Evolutionary conservation across 2,888 invertebrate genomes (phyloP), one percentile per base, ranked within the genome.

Genomic region (Drosophila buzzatii): DNA sequence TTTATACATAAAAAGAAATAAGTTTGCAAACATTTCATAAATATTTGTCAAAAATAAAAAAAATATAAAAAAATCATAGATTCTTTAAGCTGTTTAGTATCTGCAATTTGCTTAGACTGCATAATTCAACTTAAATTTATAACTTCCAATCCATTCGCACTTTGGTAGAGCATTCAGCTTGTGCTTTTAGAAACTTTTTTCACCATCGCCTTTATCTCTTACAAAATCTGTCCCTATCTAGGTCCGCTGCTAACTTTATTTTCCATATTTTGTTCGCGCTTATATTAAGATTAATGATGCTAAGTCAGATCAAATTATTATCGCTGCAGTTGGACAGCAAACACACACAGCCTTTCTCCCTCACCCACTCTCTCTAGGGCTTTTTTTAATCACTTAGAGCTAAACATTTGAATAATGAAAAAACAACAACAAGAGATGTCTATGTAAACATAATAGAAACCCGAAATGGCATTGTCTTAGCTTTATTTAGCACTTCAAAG

Each of bases 201-300:
- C 18, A 12, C 12, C 5, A 33, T 18, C 16, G 33, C 18, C 12
- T 20, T 12, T 65, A 60, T 67, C 57, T 70, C 57, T 64, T 67
- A 55, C 53, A 60, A 70, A 74, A 79, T 69, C 76, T 61, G 73
- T 63, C 60, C 74, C 55, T 64, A 71, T 70, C 52, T 72, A 66
- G 57, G 61, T 51, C 49, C 61, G 59, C 58, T 73, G 62, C 73
- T 73, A 65, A 65, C 76, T 72, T 55, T 60, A 63, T 53, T 72
- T 62, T 66, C 41, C 62, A 45, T 58, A n/a, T 78, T 82, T 91
- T 41, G 79, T 82, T 91, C 33, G 79, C 27, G 82, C 90, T 27
- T 16, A 88, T 90, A 92, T 91, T 89, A 90, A 91, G 91, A 91
- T 91, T 91, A 92, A 91, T 91, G 85, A 85, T 79, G 75, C 59